These are phyloP conservation scores for Sinodicranocentrus sp. DNA, from an alignment of 2,888 invertebrate genomes.

Conservation along the genomic window DNA sequence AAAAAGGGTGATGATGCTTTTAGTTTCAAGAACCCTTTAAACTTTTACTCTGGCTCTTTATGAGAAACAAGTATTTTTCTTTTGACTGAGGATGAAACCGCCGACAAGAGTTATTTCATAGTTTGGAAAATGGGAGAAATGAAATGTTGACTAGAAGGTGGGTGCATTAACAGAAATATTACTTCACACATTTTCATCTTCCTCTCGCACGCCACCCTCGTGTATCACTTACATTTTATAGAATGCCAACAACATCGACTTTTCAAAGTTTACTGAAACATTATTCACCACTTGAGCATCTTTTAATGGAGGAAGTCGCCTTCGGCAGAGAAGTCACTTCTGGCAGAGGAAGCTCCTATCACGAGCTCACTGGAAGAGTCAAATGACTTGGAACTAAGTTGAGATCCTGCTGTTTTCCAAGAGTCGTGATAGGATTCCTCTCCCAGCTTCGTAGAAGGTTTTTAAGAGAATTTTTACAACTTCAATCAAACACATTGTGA, in stretches of 20 bases:
- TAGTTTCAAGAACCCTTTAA: conserved; percentile 37
- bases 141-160: background rate
- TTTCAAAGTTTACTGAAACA: conserved; percentile 9
- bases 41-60: background rate
- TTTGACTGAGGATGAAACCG: conserved; percentile 33
- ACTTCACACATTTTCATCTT: background rate
- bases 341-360: too few relatives aligned
- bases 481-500: conserved; percentile 5
- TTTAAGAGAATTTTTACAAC: too few relatives aligned
- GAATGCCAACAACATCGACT: too few relatives aligned
- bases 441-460: background rate
- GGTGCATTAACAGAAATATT: background rate
- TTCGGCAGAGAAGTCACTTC: conserved; percentile 20
- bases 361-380: conserved; percentile 38
- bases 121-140: background rate
- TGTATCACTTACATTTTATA: too few relatives aligned
- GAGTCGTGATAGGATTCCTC: background rate
- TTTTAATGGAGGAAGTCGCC: conserved; percentile 40
- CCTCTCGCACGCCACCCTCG: background rate
- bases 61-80: conserved; percentile 28
- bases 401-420: conserved; percentile 36
- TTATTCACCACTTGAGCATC: conserved; percentile 1
- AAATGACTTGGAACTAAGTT: conserved; percentile 69
- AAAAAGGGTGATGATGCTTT: conserved; percentile 33
- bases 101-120: conserved; percentile 21